Base-by-base conservation (phyloP, 2,888 invertebrate genomes). In the Mythimna vitellina region DNA sequence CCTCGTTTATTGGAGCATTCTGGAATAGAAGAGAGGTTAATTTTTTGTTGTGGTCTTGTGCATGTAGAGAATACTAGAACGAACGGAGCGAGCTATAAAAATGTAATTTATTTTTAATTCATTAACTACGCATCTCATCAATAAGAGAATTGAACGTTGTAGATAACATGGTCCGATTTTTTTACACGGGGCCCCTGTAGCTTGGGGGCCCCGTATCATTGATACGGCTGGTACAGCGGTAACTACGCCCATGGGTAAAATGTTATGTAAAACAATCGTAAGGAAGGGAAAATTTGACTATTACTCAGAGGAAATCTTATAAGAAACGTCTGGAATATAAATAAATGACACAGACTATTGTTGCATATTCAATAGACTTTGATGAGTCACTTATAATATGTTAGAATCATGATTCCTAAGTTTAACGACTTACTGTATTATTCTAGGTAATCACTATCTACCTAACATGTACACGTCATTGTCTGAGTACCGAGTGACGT, bases 341-440 rank as follows among this genome's bases (percentile, higher is more conserved):
- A 82, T 70, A 60, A 60, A 75, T 77, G 80, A 77, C 70, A 82
- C 80, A 80, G 38, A 66, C 73, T 67, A 80, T 73, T 80, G 69
- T 80, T 73, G 80, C 69, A 65, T 77, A 77, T 70, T 65, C 65
- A 80, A 79, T 70, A 35, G 22, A 29, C 51, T 54, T 70, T 73
- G 68, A 72, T 78, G 77, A 80, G 58, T 80, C 77, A 80, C 42
- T 49, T 22, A 73, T n/a, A n/a, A n/a, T n/a, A n/a, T 54, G 57
- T 58, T 73, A 67, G 32, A 60, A 67, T 77, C 73, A 61, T 65
- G 73, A 70, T 80, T 73, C 66, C 73, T 77, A 66, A 60, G 64
- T 76, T 67, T 73, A 65, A 73, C 57, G 25, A 54, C 7, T 67
- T 57, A 71, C 46, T 61, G 60, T 76, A 60, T 58, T 73, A 73